Percentiles rank a stretch among this genome's conserved stretches.
These are phyloP conservation scores for Sminthurinus signatus DNA, from an alignment of 1,140 invertebrate species.

Conservation along the genomic window DNA sequence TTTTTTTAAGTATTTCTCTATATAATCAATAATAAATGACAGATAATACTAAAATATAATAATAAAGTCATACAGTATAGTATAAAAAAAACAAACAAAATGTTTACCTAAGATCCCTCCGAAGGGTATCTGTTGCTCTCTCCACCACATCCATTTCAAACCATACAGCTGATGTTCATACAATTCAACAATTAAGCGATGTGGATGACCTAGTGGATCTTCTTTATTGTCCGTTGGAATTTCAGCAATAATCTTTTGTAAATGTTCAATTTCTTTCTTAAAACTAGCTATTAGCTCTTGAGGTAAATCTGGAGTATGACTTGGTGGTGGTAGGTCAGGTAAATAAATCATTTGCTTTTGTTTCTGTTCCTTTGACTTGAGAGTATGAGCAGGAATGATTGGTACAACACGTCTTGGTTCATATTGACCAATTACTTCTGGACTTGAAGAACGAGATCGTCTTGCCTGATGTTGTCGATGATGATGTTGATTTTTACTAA, in stretches of 20 bases:
- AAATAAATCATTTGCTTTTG: background rate
- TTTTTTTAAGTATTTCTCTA: too few relatives aligned
- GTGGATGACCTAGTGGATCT: background rate
- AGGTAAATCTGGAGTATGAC: background rate
- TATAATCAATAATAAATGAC: too few relatives aligned
- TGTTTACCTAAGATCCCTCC: slow-evolving; percentile 64
- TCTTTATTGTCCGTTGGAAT: background rate
- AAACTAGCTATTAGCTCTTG: background rate
- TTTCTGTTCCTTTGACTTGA: background rate
- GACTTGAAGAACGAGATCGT: background rate
- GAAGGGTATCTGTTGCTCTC: slow-evolving; percentile 71
- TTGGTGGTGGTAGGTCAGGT: background rate
- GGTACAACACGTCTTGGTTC: background rate
- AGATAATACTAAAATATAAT: too few relatives aligned
- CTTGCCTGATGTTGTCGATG: too few relatives aligned
- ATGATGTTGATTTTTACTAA: too few relatives aligned
- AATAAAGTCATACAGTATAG: slow-evolving; percentile 15
- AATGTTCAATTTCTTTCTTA: background rate
- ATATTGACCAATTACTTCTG: background rate
- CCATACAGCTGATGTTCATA: slow-evolving; percentile 84
- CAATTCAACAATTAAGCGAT: slow-evolving; percentile 56
- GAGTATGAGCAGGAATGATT: background rate
- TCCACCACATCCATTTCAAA: slow-evolving; percentile 79
- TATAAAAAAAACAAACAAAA: background rate
- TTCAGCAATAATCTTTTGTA: background rate